A percentile compares a stretch with the other conserved stretches of the same genome.
Conservation (phyloP, 2,888 invertebrate genomes). For the Hetaerina titia region DNA sequence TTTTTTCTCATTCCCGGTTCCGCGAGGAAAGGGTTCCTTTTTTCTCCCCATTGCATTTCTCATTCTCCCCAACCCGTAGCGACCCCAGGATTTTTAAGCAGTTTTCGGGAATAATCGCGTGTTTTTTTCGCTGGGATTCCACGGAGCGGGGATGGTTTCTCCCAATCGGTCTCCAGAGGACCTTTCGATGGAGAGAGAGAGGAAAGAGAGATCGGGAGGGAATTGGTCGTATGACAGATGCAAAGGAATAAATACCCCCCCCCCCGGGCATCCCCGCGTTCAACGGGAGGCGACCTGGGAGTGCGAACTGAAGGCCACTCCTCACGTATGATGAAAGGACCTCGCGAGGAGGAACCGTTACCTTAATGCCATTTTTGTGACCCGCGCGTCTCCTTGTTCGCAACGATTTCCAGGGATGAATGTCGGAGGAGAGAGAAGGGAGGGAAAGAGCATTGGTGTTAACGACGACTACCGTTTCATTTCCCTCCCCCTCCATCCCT, state of each 20-base stretch:
- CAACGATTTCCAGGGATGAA: not conserved
- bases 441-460: not conserved
- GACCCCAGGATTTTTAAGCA: not conserved
- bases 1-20: not conserved
- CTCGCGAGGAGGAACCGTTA: not conserved
- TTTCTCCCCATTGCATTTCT: not conserved
- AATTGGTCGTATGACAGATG: too few species aligned
- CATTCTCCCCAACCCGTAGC: not conserved
- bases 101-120: not conserved
- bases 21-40: not conserved
- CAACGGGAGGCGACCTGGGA: too few species aligned
- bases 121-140: not conserved
- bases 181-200: too few species aligned
- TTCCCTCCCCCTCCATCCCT: not conserved
- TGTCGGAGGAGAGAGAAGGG: too few species aligned
- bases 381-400: not conserved
- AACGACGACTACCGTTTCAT: conserved; percentile 42
- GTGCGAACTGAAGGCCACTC: not conserved
- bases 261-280: not conserved
- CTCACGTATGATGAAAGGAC: not conserved
- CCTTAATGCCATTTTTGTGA: conserved; percentile 26
- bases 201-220: too few species aligned
- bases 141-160: not conserved
- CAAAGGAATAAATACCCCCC: too few species aligned
- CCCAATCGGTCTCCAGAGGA: not conserved